Base-by-base conservation (phyloP, 2,888 invertebrate genomes). In the Eucriotettix oculatus region DNA sequence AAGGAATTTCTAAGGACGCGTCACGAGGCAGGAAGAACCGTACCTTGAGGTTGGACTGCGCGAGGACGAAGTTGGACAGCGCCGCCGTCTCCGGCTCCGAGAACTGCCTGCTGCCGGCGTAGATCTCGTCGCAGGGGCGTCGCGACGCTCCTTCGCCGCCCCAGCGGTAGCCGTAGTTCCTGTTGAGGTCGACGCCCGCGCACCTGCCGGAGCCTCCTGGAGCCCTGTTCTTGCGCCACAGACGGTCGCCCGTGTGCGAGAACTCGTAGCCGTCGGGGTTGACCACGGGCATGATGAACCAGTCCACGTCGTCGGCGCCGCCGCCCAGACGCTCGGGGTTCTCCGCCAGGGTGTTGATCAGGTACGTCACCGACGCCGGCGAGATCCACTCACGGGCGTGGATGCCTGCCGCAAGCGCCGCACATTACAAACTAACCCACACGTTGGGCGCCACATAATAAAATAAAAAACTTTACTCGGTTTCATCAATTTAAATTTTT, bases 301-400 rank as follows among this genome's bases (percentile, higher is more conserved):
- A 86, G 68, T 93, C 83, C 54, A 75, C 73, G 42, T 68, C 67
- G 43, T 73, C 70, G 16, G 75, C 66, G 42, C 75, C 66, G 42
- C 77, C 78, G 0, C 78, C 76, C 0, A 87, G 79, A 65, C 79
- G 78, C 7, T 86, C 80, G 71, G 82, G 86, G 66, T 82, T 84
- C 66, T 84, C 82, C 2, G 83, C 81, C 57, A 90, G 72, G 62
- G 82, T 78, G 68, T 89, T 81, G 16, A 89, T 83, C 52, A 90
- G 76, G 71, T 82, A 90, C 0, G 89, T 86, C 3, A 87, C 87
- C 0, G 85, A 80, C 0, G 90, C 87, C 0, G 87, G 84, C 54
- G 86, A 85, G 67, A 91, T 88, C 90, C 90, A 96, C 76, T 96
- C 96, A 29, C 95, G 79, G 0, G 91, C 88, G 68, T 93, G 92